Percentiles rank a stretch among this genome's conserved stretches.
These are phyloP conservation scores for Coremacera marginata DNA, from an alignment of 2,888 invertebrate genomes.

Conservation along the genomic window DNA sequence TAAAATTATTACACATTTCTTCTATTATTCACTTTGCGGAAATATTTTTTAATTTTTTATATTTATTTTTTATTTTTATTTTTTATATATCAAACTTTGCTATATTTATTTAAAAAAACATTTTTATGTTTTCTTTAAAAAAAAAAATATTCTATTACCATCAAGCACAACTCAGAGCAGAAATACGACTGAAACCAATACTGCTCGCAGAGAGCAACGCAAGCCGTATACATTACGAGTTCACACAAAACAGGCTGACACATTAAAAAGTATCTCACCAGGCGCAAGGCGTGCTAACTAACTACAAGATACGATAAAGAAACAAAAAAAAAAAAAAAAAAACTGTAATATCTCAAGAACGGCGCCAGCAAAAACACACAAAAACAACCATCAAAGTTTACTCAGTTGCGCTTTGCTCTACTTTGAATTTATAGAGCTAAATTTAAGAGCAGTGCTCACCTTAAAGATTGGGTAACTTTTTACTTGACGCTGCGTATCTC, in stretches of 20 bases:
- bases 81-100: neutral
- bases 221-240: too few relatives aligned
- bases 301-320: neutral
- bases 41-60: neutral
- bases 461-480: too few relatives aligned
- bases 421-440: too few relatives aligned
- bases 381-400: neutral
- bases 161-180: slow-evolving; percentile 65
- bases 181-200: slow-evolving; percentile 61
- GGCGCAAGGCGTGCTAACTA: neutral
- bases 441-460: too few relatives aligned
- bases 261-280: neutral
- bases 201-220: slow-evolving; percentile 55
- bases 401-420: too few relatives aligned
- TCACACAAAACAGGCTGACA: too few relatives aligned
- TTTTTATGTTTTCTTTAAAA: neutral
- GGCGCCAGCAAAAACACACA: neutral
- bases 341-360: neutral
- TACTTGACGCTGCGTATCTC: too few relatives aligned
- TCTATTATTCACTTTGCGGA: neutral
- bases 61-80: neutral
- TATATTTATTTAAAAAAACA: neutral
- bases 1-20: too few relatives aligned
- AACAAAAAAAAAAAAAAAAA: neutral
- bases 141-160: slow-evolving; percentile 19